These are phyloP conservation scores for Tipula lateralis DNA, from an alignment of 2,888 invertebrate genomes.

Conservation along the genomic window DNA sequence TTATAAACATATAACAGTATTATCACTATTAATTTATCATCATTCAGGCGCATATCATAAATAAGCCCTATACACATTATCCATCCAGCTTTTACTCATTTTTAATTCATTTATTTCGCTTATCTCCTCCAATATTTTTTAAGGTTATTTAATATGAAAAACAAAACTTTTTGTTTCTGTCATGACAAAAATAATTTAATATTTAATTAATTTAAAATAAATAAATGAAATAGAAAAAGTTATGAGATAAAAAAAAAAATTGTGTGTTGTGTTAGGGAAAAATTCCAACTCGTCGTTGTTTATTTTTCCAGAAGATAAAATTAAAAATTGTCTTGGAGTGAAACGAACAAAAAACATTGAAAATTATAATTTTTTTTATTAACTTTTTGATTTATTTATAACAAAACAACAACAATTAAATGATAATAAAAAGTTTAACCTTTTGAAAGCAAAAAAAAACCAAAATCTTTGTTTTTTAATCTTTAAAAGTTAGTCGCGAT, in stretches of 20 bases:
- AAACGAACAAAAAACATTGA: neutral
- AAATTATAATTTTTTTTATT: neutral
- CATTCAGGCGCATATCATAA: neutral
- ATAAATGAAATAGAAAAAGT: neutral
- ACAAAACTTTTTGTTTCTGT: neutral
- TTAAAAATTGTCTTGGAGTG: neutral
- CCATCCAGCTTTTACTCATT: neutral
- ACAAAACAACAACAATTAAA: neutral
- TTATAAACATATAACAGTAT: neutral
- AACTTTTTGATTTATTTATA: neutral
- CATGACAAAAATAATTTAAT: neutral
- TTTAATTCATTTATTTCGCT: slow-evolving; percentile 27
- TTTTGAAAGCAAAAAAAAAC: too few relatives aligned
- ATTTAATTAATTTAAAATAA: slow-evolving; percentile 2
- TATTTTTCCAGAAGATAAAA: neutral
- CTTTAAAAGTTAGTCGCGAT: too few relatives aligned
- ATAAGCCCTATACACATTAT: neutral
- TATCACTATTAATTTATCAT: neutral
- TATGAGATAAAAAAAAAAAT: neutral
- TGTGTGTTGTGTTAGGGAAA: neutral
- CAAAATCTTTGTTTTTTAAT: too few relatives aligned
- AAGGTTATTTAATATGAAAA: neutral
- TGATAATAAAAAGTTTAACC: neutral
- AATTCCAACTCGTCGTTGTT: neutral
- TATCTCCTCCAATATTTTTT: neutral